Evolutionary conservation across 2,888 invertebrate genomes (phyloP).

Genomic region (Mystacides longicornis): DNA sequence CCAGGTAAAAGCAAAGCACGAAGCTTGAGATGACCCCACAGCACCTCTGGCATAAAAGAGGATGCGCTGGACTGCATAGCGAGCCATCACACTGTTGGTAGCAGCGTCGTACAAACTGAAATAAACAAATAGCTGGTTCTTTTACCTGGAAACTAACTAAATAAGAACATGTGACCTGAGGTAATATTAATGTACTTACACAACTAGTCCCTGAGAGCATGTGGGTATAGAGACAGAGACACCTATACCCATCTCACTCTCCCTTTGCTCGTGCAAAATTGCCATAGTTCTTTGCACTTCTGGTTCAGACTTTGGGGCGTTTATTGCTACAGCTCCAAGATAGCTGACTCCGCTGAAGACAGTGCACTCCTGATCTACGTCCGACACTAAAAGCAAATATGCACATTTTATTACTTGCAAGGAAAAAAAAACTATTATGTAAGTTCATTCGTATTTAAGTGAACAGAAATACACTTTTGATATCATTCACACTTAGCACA

Average conservation of each 20-base stretch:
- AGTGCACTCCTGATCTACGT: slow-evolving; percentile 82
- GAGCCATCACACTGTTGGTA: slow-evolving; percentile 73
- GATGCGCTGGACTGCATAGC: slow-evolving; percentile 87
- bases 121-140: too few relatives aligned
- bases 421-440: too few relatives aligned
- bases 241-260: slow-evolving; percentile 69
- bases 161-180: too few relatives aligned
- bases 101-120: slow-evolving; percentile 74
- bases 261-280: slow-evolving; percentile 74
- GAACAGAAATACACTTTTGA: too few relatives aligned
- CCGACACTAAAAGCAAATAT: slow-evolving; percentile 54
- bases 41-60: slow-evolving; percentile 91
- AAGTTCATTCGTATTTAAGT: too few relatives aligned
- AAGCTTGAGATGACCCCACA: slow-evolving; percentile 70
- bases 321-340: slow-evolving; percentile 84
- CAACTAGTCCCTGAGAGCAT: slow-evolving; percentile 86
- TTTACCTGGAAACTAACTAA: too few relatives aligned
- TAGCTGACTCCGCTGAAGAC: slow-evolving; percentile 91
- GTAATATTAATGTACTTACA: slow-evolving; percentile 54
- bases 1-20: slow-evolving; percentile 99
- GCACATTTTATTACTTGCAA: too few relatives aligned
- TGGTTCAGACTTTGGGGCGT: slow-evolving; percentile 84
- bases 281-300: slow-evolving; percentile 93
- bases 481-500: too few relatives aligned
- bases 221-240: slow-evolving; percentile 89